Evolutionary conservation across 2,797 vertebrate species (phyloP).

Genomic region (Anguilla pacifica): DNA sequence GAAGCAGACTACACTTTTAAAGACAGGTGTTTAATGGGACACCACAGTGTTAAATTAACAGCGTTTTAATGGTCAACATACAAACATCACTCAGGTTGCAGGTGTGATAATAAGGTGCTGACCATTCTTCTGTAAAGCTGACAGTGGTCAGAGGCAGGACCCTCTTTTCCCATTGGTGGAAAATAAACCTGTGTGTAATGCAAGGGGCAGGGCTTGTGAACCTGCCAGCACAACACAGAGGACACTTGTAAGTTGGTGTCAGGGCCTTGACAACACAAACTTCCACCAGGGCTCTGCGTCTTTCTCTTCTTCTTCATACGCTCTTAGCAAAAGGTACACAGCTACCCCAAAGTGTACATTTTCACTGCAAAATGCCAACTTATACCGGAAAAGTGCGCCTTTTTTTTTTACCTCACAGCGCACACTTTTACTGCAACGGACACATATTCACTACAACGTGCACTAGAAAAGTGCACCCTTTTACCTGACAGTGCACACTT

Average conservation of each 20-base stretch:
- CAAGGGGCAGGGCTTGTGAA: constrained; percentile 15
- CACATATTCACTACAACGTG: constrained; percentile 20
- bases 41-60: constrained; percentile 8
- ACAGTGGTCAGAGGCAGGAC: constrained; percentile 8
- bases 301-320: constrained; percentile 39
- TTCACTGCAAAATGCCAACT: background rate
- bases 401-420: constrained; percentile 1
- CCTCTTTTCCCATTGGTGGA: constrained; percentile 21
- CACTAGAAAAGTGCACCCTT: constrained; percentile 13
- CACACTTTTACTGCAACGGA: constrained; percentile 13
- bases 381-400: constrained; percentile 28
- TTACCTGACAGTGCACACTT: background rate
- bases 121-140: constrained; percentile 30
- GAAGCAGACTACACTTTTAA: background rate
- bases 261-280: constrained; percentile 22
- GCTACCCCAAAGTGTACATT: background rate
- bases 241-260: constrained; percentile 22
- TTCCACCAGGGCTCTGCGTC: constrained; percentile 36
- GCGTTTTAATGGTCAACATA: background rate
- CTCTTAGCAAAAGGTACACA: constrained; percentile 24
- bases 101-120: constrained; percentile 34
- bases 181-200: constrained; percentile 19
- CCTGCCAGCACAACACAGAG: constrained; percentile 26
- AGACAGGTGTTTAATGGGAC: constrained; percentile 16
- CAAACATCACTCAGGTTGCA: constrained; percentile 40